Conservation (phyloP, 2,113 vertebrate genomes). For the Leucopternis melanops region DNA sequence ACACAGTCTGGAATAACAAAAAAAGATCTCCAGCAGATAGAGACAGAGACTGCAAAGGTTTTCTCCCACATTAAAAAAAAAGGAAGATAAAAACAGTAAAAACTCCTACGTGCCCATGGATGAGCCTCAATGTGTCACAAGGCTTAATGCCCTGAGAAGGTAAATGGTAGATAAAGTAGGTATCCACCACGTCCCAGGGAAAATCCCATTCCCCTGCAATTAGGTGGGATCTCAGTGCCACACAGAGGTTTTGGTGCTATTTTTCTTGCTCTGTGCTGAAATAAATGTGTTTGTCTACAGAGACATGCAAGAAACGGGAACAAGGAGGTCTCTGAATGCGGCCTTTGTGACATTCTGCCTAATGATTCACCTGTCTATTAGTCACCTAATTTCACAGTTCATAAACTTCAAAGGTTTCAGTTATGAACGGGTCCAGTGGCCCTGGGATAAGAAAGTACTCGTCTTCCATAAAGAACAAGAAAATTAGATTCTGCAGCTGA, state of each 20-base stretch:
- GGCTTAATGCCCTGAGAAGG: background rate
- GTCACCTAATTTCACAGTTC: conserved; percentile 57
- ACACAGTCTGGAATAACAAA: background rate
- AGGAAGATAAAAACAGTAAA: background rate
- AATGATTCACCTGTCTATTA: conserved; percentile 50
- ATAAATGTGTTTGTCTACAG: background rate
- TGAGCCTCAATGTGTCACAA: background rate
- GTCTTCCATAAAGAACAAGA: background rate
- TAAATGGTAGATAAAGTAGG: background rate
- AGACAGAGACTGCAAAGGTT: background rate
- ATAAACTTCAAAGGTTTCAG: conserved; percentile 37
- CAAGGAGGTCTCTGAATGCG: background rate
- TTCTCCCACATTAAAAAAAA: background rate
- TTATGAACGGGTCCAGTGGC: background rate
- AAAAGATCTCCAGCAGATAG: background rate
- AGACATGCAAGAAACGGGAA: background rate
- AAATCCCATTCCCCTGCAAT: background rate
- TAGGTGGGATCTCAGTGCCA: background rate
- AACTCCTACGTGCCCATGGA: fast-evolving
- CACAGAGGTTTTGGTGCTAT: conserved; percentile 20
- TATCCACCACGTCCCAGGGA: background rate
- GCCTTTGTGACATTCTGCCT: background rate
- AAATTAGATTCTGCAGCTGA: background rate
- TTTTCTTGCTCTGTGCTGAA: conserved; percentile 8
- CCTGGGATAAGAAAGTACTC: background rate